Conservation (phyloP, 2,797 vertebrate species). For the Spheniscus humboldti region DNA sequence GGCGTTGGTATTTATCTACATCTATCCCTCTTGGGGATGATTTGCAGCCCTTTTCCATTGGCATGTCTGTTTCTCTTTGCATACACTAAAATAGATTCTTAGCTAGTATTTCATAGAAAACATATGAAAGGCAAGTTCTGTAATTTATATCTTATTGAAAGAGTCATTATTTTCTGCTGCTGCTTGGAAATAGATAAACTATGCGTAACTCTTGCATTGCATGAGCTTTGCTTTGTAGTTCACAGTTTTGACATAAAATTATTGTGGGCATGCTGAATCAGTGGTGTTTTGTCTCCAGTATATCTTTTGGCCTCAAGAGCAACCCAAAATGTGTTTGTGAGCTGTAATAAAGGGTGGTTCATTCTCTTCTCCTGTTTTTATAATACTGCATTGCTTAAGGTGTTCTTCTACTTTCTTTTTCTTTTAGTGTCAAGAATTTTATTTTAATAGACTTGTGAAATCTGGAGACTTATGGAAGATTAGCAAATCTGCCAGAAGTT, state of each 20-base stretch:
- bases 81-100: not conserved
- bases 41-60: not conserved
- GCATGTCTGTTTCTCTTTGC: not conserved
- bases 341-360: not conserved
- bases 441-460: slow-evolving; percentile 8
- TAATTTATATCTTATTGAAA: not conserved
- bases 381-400: not conserved
- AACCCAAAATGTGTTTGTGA: not conserved
- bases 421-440: not conserved
- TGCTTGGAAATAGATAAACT: not conserved
- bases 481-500: slow-evolving; percentile 24
- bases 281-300: not conserved
- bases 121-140: not conserved
- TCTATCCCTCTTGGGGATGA: not conserved
- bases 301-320: not conserved
- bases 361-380: not conserved
- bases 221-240: not conserved
- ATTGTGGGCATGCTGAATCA: not conserved
- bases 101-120: not conserved
- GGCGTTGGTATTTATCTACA: not conserved
- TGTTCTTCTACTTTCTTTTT: not conserved
- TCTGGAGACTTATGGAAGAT: not conserved
- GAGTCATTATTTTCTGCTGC: not conserved
- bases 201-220: not conserved
- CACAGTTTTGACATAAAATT: not conserved